Evolutionary conservation across 2,113 vertebrate genomes (phyloP).

Genomic region (Diadophis punctatus): DNA sequence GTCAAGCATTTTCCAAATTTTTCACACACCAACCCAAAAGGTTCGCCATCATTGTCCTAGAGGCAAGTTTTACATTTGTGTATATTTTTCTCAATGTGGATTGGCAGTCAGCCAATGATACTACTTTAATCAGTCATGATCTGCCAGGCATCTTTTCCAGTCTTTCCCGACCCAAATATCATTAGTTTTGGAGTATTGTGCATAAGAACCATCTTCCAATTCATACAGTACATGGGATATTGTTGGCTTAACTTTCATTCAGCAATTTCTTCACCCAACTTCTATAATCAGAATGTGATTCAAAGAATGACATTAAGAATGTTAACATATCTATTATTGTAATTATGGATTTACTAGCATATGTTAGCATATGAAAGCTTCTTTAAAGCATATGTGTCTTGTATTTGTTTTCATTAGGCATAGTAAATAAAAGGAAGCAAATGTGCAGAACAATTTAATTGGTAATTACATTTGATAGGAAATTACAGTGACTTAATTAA

Average conservation of each 20-base stretch:
- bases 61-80: neutral
- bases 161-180: neutral
- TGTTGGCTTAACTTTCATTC: constrained; percentile 61
- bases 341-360: constrained; percentile 46
- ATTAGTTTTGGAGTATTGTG: constrained; percentile 30
- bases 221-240: constrained; percentile 53
- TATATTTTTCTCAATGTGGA: neutral
- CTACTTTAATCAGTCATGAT: neutral
- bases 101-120: neutral
- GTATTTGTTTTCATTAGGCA: constrained; percentile 33
- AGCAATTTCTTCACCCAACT: constrained; percentile 45
- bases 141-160: constrained; percentile 17
- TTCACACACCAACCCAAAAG: neutral
- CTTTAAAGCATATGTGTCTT: constrained; percentile 26
- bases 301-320: constrained; percentile 59
- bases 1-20: neutral
- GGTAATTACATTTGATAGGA: neutral
- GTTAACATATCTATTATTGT: constrained; percentile 53
- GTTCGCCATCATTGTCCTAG: neutral
- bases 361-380: constrained; percentile 46
- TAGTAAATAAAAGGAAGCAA: constrained; percentile 46
- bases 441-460: constrained; percentile 8
- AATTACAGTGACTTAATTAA: constrained; percentile 20
- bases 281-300: constrained; percentile 60
- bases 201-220: constrained; percentile 16